These are phyloP conservation scores for Gymnorhina tibicen DNA, from an alignment of 2,113 vertebrate species.

Conservation along the genomic window DNA sequence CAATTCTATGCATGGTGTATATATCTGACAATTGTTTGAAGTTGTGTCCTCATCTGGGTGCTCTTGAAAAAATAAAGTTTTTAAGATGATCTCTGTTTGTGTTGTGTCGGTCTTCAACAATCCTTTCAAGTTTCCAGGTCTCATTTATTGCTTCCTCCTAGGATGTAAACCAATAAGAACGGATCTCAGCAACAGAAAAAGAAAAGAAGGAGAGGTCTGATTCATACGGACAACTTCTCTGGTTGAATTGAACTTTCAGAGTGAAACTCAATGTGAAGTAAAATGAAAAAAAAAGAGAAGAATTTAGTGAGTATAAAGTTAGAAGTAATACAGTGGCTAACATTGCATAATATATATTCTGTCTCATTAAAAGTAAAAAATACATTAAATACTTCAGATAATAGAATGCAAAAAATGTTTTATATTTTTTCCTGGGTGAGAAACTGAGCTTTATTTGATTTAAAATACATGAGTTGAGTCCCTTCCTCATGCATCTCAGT, in stretches of 20 bases:
- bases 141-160: background rate
- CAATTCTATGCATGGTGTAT: background rate
- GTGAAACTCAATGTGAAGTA: background rate
- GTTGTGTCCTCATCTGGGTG: background rate
- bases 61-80: background rate
- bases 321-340: background rate
- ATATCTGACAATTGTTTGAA: background rate
- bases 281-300: background rate
- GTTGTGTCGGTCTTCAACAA: background rate
- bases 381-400: background rate
- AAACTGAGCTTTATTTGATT: background rate
- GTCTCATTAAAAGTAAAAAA: background rate
- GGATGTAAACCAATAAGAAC: background rate
- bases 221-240: background rate
- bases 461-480: background rate
- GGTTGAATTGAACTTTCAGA: conserved; percentile 16
- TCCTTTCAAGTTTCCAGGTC: background rate
- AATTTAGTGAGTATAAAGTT: background rate
- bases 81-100: background rate
- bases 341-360: background rate
- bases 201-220: background rate
- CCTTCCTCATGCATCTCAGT: background rate
- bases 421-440: background rate
- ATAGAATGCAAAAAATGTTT: background rate
- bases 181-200: background rate